These are phyloP conservation scores for Cephus runcator DNA, from an alignment of 2,888 invertebrate genomes.

Conservation along the genomic window DNA sequence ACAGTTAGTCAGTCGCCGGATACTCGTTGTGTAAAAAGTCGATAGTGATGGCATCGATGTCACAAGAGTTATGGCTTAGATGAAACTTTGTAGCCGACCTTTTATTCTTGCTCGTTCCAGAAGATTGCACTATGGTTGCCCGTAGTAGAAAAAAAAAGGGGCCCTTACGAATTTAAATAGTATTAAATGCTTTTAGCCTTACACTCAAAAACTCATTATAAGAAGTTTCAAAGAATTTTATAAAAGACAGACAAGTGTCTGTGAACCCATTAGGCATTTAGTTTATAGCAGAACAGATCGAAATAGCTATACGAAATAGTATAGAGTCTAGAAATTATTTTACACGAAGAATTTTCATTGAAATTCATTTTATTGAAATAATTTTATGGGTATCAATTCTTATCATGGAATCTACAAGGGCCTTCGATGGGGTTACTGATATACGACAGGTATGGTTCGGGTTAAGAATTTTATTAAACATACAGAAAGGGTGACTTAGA, in stretches of 20 bases:
- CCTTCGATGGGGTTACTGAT: neutral
- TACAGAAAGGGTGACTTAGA: neutral
- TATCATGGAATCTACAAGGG: neutral
- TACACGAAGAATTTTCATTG: neutral
- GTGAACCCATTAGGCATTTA: neutral
- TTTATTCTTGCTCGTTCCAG: neutral
- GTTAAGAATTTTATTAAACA: neutral
- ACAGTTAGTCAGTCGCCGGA: neutral
- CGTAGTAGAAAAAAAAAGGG: neutral
- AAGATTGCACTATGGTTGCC: neutral
- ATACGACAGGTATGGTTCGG: neutral
- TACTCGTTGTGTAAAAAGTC: slow-evolving; percentile 1
- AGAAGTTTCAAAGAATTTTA: neutral
- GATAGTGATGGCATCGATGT: slow-evolving; percentile 1
- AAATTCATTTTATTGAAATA: neutral
- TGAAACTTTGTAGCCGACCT: neutral
- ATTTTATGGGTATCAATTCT: neutral
- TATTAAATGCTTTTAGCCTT: neutral
- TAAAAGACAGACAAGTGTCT: neutral
- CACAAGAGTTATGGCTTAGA: neutral
- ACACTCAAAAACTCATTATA: neutral
- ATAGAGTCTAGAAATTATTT: neutral
- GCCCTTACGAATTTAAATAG: neutral
- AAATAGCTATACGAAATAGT: neutral
- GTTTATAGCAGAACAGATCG: neutral